Percentiles rank a stretch among this genome's conserved stretches.
phyloP scores from a whole-genome alignment of 2,113 vertebrate species.

The Symphodus melops region DNA sequence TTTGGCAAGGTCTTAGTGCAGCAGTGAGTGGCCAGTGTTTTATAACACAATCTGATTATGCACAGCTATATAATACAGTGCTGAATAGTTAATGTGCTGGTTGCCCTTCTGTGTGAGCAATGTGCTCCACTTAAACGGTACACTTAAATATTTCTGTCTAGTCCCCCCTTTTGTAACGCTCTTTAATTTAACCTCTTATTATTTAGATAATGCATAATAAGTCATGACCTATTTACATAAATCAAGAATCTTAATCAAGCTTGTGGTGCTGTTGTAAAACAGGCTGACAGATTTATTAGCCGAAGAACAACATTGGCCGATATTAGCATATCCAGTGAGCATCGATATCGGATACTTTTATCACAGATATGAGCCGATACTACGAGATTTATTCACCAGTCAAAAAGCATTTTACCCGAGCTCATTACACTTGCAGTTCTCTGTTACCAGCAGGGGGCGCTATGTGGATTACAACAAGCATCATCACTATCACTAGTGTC shows the following conservation, averaged over 20 bases:
- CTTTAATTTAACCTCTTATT: not conserved
- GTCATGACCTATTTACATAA: not conserved
- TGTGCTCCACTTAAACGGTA: not conserved
- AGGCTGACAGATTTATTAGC: too few relatives aligned
- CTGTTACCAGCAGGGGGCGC: too few relatives aligned
- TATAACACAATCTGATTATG: slow-evolving; percentile 5
- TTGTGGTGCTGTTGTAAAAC: not conserved
- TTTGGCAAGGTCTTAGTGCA: slow-evolving; percentile 8
- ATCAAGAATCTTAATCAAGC: not conserved
- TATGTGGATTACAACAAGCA: too few relatives aligned
- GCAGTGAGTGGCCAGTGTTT: slow-evolving; percentile 1
- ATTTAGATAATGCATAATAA: slow-evolving; percentile 11
- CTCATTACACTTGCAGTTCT: too few relatives aligned
- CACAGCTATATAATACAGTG: slow-evolving; percentile 2
- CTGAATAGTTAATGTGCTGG: not conserved
- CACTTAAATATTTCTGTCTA: not conserved
- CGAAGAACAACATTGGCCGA: too few relatives aligned
- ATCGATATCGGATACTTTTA: too few relatives aligned
- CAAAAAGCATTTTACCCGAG: too few relatives aligned
- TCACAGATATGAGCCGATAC: too few relatives aligned
- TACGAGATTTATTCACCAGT: too few relatives aligned
- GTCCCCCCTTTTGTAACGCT: not conserved
- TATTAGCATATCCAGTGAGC: too few relatives aligned
- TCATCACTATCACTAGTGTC: too few relatives aligned
- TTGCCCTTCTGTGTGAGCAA: not conserved